Base-by-base conservation (phyloP, 2,888 invertebrate species). In the Xestia sexstrigata region DNA sequence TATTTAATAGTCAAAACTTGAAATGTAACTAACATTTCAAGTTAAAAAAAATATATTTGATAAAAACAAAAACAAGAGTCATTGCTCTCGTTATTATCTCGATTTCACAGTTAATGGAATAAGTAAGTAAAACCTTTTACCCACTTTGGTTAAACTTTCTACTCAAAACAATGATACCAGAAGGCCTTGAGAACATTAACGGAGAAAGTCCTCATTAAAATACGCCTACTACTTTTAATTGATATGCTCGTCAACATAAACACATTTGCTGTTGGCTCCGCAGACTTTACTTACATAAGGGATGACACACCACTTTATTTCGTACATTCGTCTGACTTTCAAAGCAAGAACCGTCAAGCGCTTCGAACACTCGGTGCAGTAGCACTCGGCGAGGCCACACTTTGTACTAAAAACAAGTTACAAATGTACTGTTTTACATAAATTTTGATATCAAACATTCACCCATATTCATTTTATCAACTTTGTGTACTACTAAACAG, bases 201-300 rank as follows among this genome's bases (percentile, higher is more conserved):
- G 67, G 87, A 67, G 86, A 86, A 87, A 86, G 85, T 87, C 65
- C 60, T 76, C 68, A 87, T 84, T 78, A 70, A 75, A 78, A 73
- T 78, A 71, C 65, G 72, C 66, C 71, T 72, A 78, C 63, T 55
- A 67, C 47, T 86, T 79, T 82, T 86, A 84, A 86, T 86, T 86
- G 65, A 74, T 79, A 76, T 79, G 74, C 74, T 39, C 77, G 65
- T 70, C 74, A 66, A 84, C 79, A 77, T 82, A 74, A 69, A 86
- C 66, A 76, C 79, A 79, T 52, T 58, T 42, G 73, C 39, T 74
- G 66, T 70, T 65, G 65, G 35, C 67, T 74, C 15, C 42, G 68
- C 47, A 68, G 58, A 84, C 47, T 76, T 70, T 17, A 68, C 70
- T 83, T 74, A 85, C 69, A 23, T 81, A 73, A 67, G 69, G 52